Evolutionary conservation across 2,113 vertebrate genomes (phyloP).

Genomic region (Serinus canaria): DNA sequence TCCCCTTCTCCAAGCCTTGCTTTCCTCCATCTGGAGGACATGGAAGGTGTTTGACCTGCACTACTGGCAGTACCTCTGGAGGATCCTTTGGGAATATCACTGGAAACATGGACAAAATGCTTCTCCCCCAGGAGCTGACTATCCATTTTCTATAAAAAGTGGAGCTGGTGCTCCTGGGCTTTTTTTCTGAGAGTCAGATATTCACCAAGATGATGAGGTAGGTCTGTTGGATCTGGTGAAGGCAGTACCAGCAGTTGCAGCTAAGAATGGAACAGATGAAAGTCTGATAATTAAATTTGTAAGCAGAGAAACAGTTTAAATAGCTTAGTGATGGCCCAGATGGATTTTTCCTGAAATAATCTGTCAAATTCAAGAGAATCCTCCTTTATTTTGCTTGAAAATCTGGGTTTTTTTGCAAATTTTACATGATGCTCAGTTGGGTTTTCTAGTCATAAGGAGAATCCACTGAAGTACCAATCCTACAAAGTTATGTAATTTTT

Average conservation of each 20-base stretch:
- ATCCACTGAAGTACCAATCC: not conserved
- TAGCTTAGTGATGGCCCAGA: not conserved
- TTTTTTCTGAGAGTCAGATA: not conserved
- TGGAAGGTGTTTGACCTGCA: slow-evolving; percentile 21
- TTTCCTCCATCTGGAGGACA: slow-evolving; percentile 65
- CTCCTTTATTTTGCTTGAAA: not conserved
- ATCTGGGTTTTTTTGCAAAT: not conserved
- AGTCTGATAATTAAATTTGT: not conserved
- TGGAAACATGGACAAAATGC: not conserved
- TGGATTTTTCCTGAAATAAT: not conserved
- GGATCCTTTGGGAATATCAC: not conserved
- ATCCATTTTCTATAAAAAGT: not conserved
- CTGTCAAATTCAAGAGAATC: not conserved
- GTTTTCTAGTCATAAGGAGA: not conserved
- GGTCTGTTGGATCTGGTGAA: not conserved
- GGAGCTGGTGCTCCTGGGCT: not conserved
- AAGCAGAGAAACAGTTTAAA: not conserved
- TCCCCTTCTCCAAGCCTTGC: slow-evolving; percentile 30
- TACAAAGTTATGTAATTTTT: not conserved
- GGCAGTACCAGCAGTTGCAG: not conserved
- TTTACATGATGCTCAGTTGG: not conserved
- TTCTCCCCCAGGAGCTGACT: not conserved
- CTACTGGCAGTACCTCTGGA: not conserved
- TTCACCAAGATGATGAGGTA: not conserved
- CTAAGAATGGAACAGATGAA: not conserved